Conservation (phyloP, 2,113 vertebrate species). For the Peromyscus maniculatus region DNA sequence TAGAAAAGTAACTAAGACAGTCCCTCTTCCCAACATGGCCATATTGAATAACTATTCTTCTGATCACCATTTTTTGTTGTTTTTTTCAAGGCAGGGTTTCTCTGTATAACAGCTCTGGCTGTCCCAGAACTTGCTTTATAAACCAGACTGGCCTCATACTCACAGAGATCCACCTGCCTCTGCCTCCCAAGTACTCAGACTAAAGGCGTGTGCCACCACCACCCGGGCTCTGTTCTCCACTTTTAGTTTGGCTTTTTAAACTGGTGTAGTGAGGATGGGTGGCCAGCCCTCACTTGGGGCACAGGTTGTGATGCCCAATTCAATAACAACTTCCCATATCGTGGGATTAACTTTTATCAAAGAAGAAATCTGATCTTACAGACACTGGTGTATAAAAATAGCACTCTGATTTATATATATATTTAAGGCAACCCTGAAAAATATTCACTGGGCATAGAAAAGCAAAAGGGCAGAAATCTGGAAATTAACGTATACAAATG, state of each 20-base stretch:
- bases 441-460: background rate
- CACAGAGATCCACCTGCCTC: background rate
- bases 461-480: background rate
- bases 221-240: background rate
- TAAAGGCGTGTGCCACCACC: background rate
- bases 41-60: background rate
- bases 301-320: background rate
- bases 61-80: background rate
- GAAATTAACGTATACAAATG: background rate
- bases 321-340: background rate
- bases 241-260: background rate
- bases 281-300: background rate
- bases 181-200: background rate
- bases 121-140: background rate
- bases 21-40: background rate
- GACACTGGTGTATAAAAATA: background rate
- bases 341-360: constrained; percentile 15
- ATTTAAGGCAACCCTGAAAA: background rate
- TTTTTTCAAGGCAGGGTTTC: background rate
- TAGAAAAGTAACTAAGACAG: background rate
- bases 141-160: background rate
- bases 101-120: background rate
- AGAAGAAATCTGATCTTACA: background rate
- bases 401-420: background rate
- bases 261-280: background rate